A percentile compares a stretch with the other conserved stretches of the same genome.
Evolutionary conservation across 2,888 invertebrate genomes (phyloP).

Genomic region (Nomada ruficornis): DNA sequence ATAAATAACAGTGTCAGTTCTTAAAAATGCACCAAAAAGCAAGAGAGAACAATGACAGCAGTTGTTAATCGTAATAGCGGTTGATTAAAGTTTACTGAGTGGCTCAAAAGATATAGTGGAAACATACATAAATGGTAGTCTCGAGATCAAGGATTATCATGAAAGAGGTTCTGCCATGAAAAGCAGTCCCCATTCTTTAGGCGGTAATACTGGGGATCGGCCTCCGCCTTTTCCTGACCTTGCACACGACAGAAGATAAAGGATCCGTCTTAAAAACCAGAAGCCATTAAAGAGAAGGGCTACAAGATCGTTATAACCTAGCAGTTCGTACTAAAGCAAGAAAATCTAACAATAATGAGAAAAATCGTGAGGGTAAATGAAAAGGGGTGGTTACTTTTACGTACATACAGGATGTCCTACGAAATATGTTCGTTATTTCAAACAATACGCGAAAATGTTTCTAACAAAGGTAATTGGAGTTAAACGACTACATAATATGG

Average conservation of each 20-base stretch:
- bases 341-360: too few relatives aligned
- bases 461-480: too few relatives aligned
- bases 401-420: too few relatives aligned
- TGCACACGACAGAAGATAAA: constrained; percentile 15
- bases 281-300: not conserved
- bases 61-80: constrained; percentile 39
- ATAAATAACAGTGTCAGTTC: too few relatives aligned
- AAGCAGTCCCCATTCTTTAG: constrained; percentile 1
- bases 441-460: too few relatives aligned
- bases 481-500: too few relatives aligned
- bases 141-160: constrained; percentile 26
- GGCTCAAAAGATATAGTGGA: not conserved
- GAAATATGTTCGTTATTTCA: too few relatives aligned
- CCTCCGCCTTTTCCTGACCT: constrained; percentile 17
- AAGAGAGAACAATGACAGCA: constrained; percentile 4
- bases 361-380: too few relatives aligned
- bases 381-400: too few relatives aligned
- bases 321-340: too few relatives aligned
- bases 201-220: constrained; percentile 18
- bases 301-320: not conserved
- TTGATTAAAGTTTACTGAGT: constrained; percentile 27
- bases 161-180: constrained; percentile 29
- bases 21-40: too few relatives aligned
- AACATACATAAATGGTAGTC: not conserved
- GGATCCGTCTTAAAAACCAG: not conserved